Conservation (phyloP, 2,797 vertebrate genomes). For the Lophius americanus region DNA sequence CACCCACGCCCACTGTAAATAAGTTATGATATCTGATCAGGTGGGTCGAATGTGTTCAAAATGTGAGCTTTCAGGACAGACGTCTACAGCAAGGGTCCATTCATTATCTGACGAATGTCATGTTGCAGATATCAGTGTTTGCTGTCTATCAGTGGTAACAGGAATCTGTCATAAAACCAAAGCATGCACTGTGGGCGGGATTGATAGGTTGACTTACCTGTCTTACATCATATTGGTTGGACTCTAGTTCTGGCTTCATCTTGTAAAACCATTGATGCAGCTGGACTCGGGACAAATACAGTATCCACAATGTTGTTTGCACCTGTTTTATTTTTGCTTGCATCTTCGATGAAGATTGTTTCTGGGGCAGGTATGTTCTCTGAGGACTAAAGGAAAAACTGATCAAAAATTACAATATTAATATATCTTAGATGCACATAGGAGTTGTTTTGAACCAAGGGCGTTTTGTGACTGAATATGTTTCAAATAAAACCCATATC, state of each 20-base stretch:
- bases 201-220: slow-evolving; percentile 23
- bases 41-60: background rate
- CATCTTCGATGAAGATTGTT: slow-evolving; percentile 17
- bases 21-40: background rate
- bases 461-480: background rate
- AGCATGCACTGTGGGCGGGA: slow-evolving; percentile 5
- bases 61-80: background rate
- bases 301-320: slow-evolving; percentile 30
- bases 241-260: slow-evolving; percentile 2
- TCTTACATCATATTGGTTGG: slow-evolving; percentile 9
- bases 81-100: background rate
- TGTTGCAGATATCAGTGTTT: slow-evolving; percentile 29
- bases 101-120: slow-evolving; percentile 9
- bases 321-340: slow-evolving; percentile 39
- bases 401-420: background rate
- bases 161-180: slow-evolving; percentile 33
- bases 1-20: too few relatives aligned
- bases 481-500: background rate
- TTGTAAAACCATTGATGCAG: background rate
- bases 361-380: slow-evolving; percentile 48
- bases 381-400: too few relatives aligned
- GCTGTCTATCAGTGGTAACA: slow-evolving; percentile 20
- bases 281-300: background rate
- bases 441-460: background rate
- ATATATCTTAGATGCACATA: background rate